A percentile compares a stretch with the other conserved stretches of the same genome.
Conservation (phyloP, 2,797 vertebrate species). For the Calcarius lapponicus region DNA sequence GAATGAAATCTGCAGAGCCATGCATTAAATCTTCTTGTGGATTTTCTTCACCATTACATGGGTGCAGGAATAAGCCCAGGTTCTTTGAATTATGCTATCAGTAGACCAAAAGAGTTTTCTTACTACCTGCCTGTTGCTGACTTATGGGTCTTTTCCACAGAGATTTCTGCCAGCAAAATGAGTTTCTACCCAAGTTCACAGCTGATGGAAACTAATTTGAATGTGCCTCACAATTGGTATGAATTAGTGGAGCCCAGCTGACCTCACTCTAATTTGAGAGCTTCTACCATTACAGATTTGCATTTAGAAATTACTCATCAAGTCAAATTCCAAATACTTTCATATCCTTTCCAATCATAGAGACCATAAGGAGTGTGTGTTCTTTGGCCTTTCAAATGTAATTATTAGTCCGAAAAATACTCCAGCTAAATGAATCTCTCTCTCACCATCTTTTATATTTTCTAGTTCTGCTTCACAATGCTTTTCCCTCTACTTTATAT, state of each 20-base stretch:
- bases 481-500: background rate
- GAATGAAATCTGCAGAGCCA: background rate
- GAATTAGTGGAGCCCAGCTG: background rate
- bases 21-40: background rate
- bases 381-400: slow-evolving; percentile 16
- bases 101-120: background rate
- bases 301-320: slow-evolving; percentile 30
- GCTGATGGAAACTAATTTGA: background rate
- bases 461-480: background rate
- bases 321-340: background rate
- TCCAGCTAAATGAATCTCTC: background rate
- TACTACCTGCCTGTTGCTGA: background rate
- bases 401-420: background rate
- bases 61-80: background rate
- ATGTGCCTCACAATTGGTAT: background rate
- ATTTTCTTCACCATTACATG: background rate
- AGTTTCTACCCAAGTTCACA: background rate
- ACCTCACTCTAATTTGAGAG: background rate
- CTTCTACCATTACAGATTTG: background rate
- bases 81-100: background rate
- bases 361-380: background rate
- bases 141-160: background rate
- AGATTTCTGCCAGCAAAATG: background rate
- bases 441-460: background rate
- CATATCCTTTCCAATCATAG: background rate